Conservation (phyloP, 2,113 vertebrate species). For the Dromiciops gliroides region DNA sequence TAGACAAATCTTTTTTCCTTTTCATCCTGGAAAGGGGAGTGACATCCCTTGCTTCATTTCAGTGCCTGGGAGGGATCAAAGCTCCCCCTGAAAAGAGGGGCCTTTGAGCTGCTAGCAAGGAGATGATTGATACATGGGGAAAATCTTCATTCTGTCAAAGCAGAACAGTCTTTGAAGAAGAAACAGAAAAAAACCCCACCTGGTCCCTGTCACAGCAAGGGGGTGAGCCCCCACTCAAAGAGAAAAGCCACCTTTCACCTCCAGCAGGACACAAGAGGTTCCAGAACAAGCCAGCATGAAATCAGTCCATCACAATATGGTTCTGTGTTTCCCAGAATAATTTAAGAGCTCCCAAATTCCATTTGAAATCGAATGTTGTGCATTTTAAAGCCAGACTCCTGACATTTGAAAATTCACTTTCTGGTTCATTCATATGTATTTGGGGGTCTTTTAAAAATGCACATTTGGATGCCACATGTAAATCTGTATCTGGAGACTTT, state of each 20-base stretch:
- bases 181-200: not conserved
- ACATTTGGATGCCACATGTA: constrained; percentile 39
- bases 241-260: not conserved
- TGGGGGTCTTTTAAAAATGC: constrained; percentile 44
- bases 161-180: constrained; percentile 36
- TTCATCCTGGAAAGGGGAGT: constrained; percentile 48
- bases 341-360: constrained; percentile 32
- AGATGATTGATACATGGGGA: not conserved
- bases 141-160: constrained; percentile 60
- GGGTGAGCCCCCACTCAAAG: not conserved
- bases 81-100: constrained; percentile 29
- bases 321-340: constrained; percentile 16
- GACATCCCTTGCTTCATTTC: constrained; percentile 61
- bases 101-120: constrained; percentile 45
- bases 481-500: constrained; percentile 38
- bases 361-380: constrained; percentile 40
- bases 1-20: constrained; percentile 57
- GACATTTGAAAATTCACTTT: constrained; percentile 59
- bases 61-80: constrained; percentile 50
- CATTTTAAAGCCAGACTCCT: constrained; percentile 57
- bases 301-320: not conserved
- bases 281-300: constrained; percentile 43
- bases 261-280: not conserved
- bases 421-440: constrained; percentile 54
- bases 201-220: not conserved